phyloP scores from a whole-genome alignment of 2,113 vertebrate species.

The Hyla sarda region DNA sequence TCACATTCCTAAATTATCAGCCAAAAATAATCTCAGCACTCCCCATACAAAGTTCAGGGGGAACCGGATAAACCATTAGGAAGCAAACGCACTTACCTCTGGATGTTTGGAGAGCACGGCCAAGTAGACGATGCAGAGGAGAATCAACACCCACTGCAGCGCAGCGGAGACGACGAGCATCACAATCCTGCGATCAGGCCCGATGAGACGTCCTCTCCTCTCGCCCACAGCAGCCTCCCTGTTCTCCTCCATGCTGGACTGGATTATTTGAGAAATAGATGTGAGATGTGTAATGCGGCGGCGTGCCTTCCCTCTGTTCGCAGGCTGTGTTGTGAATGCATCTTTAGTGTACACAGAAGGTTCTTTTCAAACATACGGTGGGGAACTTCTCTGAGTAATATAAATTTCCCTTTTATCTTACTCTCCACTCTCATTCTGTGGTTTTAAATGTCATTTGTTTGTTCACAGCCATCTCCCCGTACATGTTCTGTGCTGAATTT shows the following conservation, averaged over 20 bases:
- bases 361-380: constrained; percentile 53
- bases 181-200: neutral
- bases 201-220: neutral
- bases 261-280: neutral
- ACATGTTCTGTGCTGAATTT: neutral
- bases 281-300: neutral
- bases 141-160: constrained; percentile 49
- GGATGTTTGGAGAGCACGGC: neutral
- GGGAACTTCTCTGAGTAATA: constrained; percentile 60
- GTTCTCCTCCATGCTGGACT: constrained; percentile 7
- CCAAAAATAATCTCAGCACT: neutral
- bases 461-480: too few relatives aligned
- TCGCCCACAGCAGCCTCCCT: neutral
- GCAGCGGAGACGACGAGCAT: constrained; percentile 41
- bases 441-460: constrained; percentile 57
- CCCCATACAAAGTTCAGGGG: neutral
- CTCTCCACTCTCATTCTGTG: constrained; percentile 46
- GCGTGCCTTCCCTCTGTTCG: neutral
- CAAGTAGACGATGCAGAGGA: constrained; percentile 35
- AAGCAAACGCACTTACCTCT: constrained; percentile 25
- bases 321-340: neutral
- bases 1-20: neutral
- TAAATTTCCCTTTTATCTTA: constrained; percentile 59
- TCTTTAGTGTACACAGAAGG: constrained; percentile 32
- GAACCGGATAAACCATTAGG: neutral